phyloP scores from a whole-genome alignment of 1,140 invertebrate genomes.

The Eriocheir sinensis region DNA sequence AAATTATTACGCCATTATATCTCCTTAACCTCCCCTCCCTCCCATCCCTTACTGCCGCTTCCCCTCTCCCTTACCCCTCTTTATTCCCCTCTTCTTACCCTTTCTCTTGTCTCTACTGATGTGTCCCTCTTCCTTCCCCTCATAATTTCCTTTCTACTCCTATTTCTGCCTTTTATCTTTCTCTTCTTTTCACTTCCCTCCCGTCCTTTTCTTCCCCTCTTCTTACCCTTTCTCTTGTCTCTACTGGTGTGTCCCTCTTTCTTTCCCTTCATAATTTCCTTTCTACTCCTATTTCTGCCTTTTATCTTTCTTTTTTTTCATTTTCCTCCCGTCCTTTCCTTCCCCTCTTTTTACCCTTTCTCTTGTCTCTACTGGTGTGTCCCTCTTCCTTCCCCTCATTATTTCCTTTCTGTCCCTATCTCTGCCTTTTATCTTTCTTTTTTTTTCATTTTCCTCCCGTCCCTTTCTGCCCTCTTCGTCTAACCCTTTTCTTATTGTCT shows the following conservation, averaged over 20 bases:
- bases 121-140: conserved; percentile 12
- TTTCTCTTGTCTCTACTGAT: conserved; percentile 8
- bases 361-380: not conserved
- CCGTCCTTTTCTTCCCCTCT: not conserved
- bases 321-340: not conserved
- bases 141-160: too few relatives aligned
- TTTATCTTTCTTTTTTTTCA: not conserved
- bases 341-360: not conserved
- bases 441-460: not conserved
- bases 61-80: not conserved
- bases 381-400: not conserved
- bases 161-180: too few relatives aligned
- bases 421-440: not conserved
- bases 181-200: not conserved
- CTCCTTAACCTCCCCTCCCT: not conserved
- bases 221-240: not conserved
- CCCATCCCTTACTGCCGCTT: not conserved
- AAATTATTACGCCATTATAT: not conserved
- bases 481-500: too few relatives aligned
- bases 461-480: too few relatives aligned
- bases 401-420: not conserved
- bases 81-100: not conserved
- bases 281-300: not conserved
- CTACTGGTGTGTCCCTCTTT: not conserved
- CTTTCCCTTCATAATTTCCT: not conserved